A percentile compares a stretch with the other conserved stretches of the same genome.
Evolutionary conservation across 2,113 vertebrate species (phyloP).

Genomic region (Synodontis membranacea): DNA sequence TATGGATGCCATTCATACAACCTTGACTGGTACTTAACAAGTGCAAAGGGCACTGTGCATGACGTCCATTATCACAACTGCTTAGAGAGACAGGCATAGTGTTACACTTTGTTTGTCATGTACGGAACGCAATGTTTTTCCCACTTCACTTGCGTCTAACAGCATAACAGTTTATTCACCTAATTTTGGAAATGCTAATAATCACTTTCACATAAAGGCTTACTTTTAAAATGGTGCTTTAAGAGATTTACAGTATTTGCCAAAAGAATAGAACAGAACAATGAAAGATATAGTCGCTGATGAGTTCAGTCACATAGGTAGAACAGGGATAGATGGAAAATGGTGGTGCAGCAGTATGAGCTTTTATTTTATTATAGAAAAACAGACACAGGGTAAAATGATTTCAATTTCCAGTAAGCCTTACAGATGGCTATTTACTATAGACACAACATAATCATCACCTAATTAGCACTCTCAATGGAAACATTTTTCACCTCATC

Average conservation of each 20-base stretch:
- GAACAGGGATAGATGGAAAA: too few relatives aligned
- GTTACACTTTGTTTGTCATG: conserved; percentile 38
- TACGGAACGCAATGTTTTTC: not conserved
- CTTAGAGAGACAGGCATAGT: conserved; percentile 63
- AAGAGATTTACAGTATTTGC: not conserved
- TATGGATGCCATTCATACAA: conserved; percentile 20
- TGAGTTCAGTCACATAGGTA: too few relatives aligned
- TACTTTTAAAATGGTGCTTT: not conserved
- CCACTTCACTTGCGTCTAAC: not conserved
- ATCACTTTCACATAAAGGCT: not conserved
- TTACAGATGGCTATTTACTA: not conserved
- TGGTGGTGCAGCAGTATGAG: not conserved
- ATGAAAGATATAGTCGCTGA: too few relatives aligned
- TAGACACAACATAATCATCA: not conserved
- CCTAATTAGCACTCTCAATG: not conserved
- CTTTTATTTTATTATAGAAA: not conserved
- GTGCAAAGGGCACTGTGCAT: conserved; percentile 41
- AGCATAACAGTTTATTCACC: not conserved
- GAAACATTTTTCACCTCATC: not conserved
- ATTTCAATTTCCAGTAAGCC: not conserved
- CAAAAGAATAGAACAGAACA: not conserved
- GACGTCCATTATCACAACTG: conserved; percentile 61
- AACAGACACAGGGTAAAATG: not conserved
- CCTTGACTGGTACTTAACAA: not conserved
- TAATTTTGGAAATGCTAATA: not conserved